Evolutionary conservation across 2,797 vertebrate species (phyloP), one percentile per base, ranked within the genome.

Genomic region (Sarcophilus harrisii): DNA sequence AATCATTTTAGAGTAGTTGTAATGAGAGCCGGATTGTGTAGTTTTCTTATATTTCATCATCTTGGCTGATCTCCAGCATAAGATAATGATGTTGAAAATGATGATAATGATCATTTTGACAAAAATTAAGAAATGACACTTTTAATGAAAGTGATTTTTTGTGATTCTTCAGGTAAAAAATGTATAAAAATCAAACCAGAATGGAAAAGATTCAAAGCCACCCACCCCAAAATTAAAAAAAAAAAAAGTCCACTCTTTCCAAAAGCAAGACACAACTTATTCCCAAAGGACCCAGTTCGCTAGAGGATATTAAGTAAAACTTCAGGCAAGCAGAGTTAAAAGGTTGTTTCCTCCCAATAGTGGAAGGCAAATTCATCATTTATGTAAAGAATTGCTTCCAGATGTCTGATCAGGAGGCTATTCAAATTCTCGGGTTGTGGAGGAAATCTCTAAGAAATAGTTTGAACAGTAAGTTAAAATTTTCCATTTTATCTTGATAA

Each of bases 251-350:
- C 12, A 57, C 14, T 5, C 45, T n/a, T 27, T 98, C 96, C 99
- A 98, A 98, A 99, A 99, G 98, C 98, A 96, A 58, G 98, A 98
- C 93, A 97, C 98, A 96, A 98, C 98, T 97, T 99, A 98, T 99
- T 11, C 99, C 99, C 0, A 99, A 99, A 98, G 98, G 94, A 45
- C 96, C 96, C 92, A 98, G 99, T 58, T 98, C 99, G 0, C 0
- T 99, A 95, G 98, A 99, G 62, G 99, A 99, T 96, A 98, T 99
- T 0, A 99, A 98, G 98, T 98, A 97, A 99, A 99, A 98, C 98
- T 99, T 97, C 98, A 99, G 97, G 98, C 99, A 0, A 96, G 97
- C 0, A 24, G 99, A 93, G 99, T 99, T 96, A 99, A 99, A 99
- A 99, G 99, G 99, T 96, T 92, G 98, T 57, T 73, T 93, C 38